Evolutionary conservation across 2,113 vertebrate genomes (phyloP).

Genomic region (Egretta garzetta): DNA sequence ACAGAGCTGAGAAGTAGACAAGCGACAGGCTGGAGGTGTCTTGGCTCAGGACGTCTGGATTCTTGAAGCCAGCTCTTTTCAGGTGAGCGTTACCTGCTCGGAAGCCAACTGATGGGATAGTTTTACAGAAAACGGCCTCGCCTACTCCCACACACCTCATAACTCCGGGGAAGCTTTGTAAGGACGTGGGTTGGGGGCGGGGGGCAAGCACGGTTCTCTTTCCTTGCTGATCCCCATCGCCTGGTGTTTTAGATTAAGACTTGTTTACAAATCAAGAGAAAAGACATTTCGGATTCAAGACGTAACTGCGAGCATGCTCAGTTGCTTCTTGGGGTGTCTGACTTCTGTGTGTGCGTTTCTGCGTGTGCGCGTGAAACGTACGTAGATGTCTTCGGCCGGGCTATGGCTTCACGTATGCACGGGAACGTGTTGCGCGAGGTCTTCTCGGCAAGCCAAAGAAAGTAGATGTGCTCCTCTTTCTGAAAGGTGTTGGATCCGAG

Average conservation of each 20-base stretch:
- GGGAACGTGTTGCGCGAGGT: background rate
- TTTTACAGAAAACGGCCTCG: background rate
- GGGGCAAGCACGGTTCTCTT: background rate
- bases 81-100: background rate
- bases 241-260: background rate
- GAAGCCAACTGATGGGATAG: background rate
- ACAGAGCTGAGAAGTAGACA: background rate
- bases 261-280: background rate
- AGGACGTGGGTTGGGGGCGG: rapidly evolving
- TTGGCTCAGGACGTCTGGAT: background rate
- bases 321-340: background rate
- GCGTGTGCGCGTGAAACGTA: rapidly evolving
- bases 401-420: background rate
- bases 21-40: background rate
- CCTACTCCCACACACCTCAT: background rate
- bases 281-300: background rate
- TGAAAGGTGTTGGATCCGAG: background rate
- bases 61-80: background rate
- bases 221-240: background rate
- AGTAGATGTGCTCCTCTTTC: background rate
- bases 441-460: background rate
- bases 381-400: background rate
- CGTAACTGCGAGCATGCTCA: rapidly evolving
- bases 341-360: rapidly evolving
- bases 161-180: background rate